These are phyloP conservation scores for Bombyx mori DNA, from an alignment of 1,140 invertebrate species.

Conservation along the genomic window ASM3026992v2 NC_085118.1:15220501-15221000, in stretches of 20 bases:
- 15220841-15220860: conserved; percentile 19
- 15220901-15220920: too few species aligned
- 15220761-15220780: conserved; percentile 27
- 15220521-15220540: neutral
- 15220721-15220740: conserved; percentile 26
- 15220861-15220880: neutral
- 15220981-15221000: neutral
- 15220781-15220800: conserved; percentile 25
- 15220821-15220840: conserved; percentile 22
- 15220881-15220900: too few species aligned
- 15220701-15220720: conserved; percentile 20
- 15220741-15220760: conserved; percentile 26
- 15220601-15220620: neutral
- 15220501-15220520: neutral
- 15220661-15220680: conserved; percentile 1
- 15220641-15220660: neutral
- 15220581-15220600: neutral
- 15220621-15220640: conserved; percentile 1
- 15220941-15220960: too few species aligned
- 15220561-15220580: too few species aligned
- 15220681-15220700: conserved; percentile 6
- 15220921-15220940: too few species aligned
- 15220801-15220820: conserved; percentile 21
- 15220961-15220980: neutral
- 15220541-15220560: too few species aligned